Base-by-base conservation (phyloP, 2,113 vertebrate genomes). In the Sardina pilchardus region DNA sequence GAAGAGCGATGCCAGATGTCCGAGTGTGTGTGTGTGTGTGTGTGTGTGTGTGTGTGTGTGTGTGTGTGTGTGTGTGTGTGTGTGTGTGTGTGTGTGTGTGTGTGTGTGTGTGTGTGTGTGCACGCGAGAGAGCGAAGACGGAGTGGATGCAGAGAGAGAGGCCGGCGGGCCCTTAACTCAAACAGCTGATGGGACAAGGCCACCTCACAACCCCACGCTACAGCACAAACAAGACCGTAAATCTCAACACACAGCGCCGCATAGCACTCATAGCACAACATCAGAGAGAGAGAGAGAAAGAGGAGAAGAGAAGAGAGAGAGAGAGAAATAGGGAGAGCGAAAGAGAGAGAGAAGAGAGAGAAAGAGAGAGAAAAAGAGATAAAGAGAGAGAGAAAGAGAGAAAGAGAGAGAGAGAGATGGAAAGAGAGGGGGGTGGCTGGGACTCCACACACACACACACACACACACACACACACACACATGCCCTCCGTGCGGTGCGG, bases 401-500 rank as follows among this genome's bases (percentile, higher is more conserved):
- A 24, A 9, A 63, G 90, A 87, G 59, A 89, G 3, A 63, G 21
- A 63, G 6, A 63, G 53, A 59, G 53, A 59, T 19, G 24, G 53
- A n/a, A 59, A 59, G 53, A 59, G 59, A 63, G 86, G 86, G 67
- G 83, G 82, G 90, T 89, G 82, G 84, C 30, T 50, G 24, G 82
- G 83, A 83, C n/a, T 83, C 90, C 92, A 85, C 90, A 92, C 93
- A 93, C 93, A 93, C 92, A 94, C n/a, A n/a, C n/a, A n/a, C n/a
- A n/a, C n/a, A n/a, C n/a, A n/a, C n/a, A n/a, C n/a, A n/a, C n/a
- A n/a, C 92, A 85, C 90, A 92, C 93, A 93, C 93, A 93, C 92
- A 94, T 94, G 93, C 88, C 94, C 89, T 88, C 84, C 91, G 88
- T 88, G 88, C 91, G 88, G 88, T 85, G 90, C 63, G 85, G 82